These are phyloP conservation scores for Tragelaphus scriptus DNA, from an alignment of 2,113 vertebrate species.

Conservation along the genomic window DNA sequence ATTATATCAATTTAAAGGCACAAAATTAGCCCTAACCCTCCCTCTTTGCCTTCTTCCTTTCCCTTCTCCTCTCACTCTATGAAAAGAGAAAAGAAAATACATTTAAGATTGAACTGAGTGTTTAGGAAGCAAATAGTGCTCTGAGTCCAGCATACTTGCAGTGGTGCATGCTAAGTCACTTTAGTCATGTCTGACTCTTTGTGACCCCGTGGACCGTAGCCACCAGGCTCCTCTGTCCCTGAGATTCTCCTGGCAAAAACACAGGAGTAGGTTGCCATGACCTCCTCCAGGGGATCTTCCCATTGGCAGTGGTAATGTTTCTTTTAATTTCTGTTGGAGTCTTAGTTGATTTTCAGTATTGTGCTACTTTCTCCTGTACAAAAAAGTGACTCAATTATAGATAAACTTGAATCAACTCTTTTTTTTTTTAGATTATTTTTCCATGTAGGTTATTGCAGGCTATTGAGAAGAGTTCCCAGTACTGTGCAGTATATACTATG, in stretches of 20 bases:
- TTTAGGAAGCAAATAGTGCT: not conserved
- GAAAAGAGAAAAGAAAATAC: not conserved
- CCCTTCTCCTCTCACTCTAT: not conserved
- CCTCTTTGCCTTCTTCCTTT: too few relatives aligned
- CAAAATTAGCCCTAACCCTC: not conserved
- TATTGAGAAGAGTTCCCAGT: not conserved
- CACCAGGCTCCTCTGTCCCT: not conserved
- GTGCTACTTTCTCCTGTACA: not conserved
- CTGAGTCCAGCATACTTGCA: not conserved
- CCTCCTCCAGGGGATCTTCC: not conserved
- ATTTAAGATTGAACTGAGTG: not conserved
- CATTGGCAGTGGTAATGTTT: not conserved
- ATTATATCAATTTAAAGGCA: not conserved
- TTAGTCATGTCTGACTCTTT: not conserved
- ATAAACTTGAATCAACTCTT: not conserved
- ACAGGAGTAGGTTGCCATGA: not conserved
- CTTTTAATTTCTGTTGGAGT: not conserved
- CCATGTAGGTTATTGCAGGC: not conserved
- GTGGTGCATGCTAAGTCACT: not conserved
- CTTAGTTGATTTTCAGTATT: not conserved
- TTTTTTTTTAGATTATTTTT: not conserved
- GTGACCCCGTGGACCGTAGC: not conserved
- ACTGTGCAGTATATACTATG: not conserved
- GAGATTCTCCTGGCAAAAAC: not conserved
- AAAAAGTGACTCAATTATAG: not conserved